Evolutionary conservation across 2,888 invertebrate species (phyloP).

Genomic region (Pseudococcus longispinus): DNA sequence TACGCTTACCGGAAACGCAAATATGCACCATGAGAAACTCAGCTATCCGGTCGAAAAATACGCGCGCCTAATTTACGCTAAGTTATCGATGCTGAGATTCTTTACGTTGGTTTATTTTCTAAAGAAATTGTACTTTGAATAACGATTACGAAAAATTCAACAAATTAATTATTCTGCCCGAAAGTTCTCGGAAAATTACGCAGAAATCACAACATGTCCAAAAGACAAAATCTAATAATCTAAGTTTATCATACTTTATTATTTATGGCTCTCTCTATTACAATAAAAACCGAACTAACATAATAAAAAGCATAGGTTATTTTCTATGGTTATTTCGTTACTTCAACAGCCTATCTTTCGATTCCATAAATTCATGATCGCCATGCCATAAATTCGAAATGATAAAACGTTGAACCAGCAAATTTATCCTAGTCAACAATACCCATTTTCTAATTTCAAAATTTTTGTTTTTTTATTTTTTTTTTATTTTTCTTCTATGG

Average conservation of each 20-base stretch:
- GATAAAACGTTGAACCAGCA: not conserved
- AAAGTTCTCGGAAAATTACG: not conserved
- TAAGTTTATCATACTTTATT: constrained; percentile 21
- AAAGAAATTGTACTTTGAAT: not conserved
- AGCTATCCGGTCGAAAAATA: not conserved
- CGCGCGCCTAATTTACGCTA: not conserved
- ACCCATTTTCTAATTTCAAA: not conserved
- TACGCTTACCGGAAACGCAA: constrained; percentile 57
- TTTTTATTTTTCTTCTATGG: no score
- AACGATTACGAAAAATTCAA: not conserved
- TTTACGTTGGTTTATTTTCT: not conserved
- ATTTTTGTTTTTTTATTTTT: not conserved
- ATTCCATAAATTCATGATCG: not conserved
- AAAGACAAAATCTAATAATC: not conserved
- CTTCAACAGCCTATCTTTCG: not conserved
- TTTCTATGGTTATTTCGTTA: not conserved
- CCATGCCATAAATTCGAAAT: constrained; percentile 1
- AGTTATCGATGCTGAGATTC: not conserved
- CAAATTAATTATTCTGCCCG: not conserved
- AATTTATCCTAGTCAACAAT: not conserved
- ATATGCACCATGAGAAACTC: constrained; percentile 55
- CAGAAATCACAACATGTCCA: not conserved
- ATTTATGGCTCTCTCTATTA: constrained; percentile 43
- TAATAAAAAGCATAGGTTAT: not conserved
- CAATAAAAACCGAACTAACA: constrained; percentile 14